Base-by-base conservation (phyloP, 2,888 invertebrate genomes). In the Euzophera pinguis region DNA sequence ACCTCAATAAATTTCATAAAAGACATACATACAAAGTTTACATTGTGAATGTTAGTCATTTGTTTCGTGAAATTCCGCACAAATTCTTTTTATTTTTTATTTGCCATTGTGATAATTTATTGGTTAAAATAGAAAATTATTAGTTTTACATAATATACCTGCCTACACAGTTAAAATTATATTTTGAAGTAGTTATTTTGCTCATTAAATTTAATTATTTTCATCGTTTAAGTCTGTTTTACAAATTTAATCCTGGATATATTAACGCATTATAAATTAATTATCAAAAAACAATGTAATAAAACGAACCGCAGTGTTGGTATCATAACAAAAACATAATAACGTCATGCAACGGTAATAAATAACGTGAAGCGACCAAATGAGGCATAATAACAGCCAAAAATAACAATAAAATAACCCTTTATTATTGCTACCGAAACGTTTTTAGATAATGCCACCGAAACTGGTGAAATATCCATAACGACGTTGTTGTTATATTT, bases 391-490 rank as follows among this genome's bases (percentile, higher is more conserved):
- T 61, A 58, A 58, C 54, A 58, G 51, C 58, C 59, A 58, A 59
- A 55, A 60, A 59, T 53, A 63, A 60, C 61, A 68, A 63, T 57
- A 56, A 59, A 61, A 64, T 71, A 73, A 71, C 67, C 66, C 63
- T 66, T 66, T 60, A 62, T 67, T 70, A 71, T 64, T 59, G 56
- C 62, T 68, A 63, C 64, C 58, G 56, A 65, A 65, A 66, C 54
- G 56, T 61, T 64, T 65, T 59, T 61, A 63, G 63, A 66, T 70
- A 62, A 68, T 56, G 65, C 58, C 63, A 57, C 45, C 54, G 55
- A 61, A 61, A 54, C 50, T 53, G 47, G 50, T 52, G 53, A 52
- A 60, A 58, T 53, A 59, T 57, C 52, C 55, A 53, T 60, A 61
- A 58, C 60, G 56, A 55, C 50, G 56, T 43, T 52, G 49, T 53